Conservation (phyloP, 1,140 invertebrate species). For the Trichonephila clavata region DNA sequence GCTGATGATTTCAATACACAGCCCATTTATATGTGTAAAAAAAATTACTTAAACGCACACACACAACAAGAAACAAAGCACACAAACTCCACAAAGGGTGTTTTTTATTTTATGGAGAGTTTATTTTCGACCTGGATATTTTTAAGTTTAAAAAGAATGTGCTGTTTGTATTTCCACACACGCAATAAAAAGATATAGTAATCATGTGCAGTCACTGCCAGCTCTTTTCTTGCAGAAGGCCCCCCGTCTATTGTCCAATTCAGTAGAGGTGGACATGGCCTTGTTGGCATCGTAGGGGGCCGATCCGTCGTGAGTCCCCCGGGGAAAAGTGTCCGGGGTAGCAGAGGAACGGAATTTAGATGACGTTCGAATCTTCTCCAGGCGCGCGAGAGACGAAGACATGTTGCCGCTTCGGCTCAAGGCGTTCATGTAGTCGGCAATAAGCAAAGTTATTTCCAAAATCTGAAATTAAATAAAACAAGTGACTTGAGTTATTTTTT, state of each 20-base stretch:
- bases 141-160: background rate
- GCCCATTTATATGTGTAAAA: background rate
- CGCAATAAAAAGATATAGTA: constrained; percentile 1
- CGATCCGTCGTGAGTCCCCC: background rate
- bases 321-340: constrained; percentile 5
- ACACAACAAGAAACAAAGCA: background rate
- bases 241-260: constrained; percentile 53
- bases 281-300: constrained; percentile 47
- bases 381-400: constrained; percentile 23
- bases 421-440: constrained; percentile 93
- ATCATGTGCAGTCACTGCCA: constrained; percentile 74
- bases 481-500: background rate
- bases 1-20: background rate
- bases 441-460: constrained; percentile 93
- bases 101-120: background rate
- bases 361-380: constrained; percentile 48
- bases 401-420: constrained; percentile 32
- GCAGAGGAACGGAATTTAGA: constrained; percentile 44
- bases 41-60: background rate
- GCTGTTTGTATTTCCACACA: background rate
- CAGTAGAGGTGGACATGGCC: constrained; percentile 58
- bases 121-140: background rate
- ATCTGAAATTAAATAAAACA: constrained; percentile 81
- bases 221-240: constrained; percentile 68
- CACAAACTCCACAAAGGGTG: background rate